Evolutionary conservation across 1,140 invertebrate species (phyloP), one percentile per base, ranked within the genome.

Genomic region (Portunus trituberculatus): DNA sequence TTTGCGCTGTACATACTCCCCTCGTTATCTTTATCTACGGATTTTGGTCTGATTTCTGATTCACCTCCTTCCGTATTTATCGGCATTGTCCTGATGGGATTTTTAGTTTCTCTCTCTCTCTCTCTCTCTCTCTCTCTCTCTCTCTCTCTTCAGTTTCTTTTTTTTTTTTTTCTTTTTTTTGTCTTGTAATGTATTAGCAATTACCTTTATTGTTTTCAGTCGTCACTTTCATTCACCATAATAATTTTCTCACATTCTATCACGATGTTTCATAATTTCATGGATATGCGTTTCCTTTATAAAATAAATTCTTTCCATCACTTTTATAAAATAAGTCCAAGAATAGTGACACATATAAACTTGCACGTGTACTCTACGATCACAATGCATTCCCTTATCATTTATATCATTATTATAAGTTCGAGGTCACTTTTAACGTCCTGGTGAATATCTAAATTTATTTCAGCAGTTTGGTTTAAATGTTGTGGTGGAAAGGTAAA

Each of bases 51-150:
- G 67, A 76, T 25, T 76, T 76, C 67, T 76, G 67, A 76, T 76
- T 76, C 25, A 76, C 67, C 67, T 76, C 67, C 12, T 76, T 76
- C 25, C 67, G 67, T 76, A 76, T 76, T 76, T 25, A 76, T 76
- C 25, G 10, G 20, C n/a, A 76, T 76, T 76, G 1, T 76, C 67
- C 67, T 76, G 67, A 25, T n/a, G 16, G 67, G 20, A 25, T 8
- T n/a, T 76, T 76, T 8, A 8, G 12, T 7, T 76, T 76, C 67
- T 76, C 67, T 76, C 67, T 76, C 67, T 76, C 67, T 76, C 67
- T 76, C 67, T 76, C 67, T 76, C 67, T 76, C 67, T 76, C 67
- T 76, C 67, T 76, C 67, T 76, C 67, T 76, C 67, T 76, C 67
- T 76, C 67, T 76, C 67, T 76, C 67, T 76, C 67, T 76, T 25